Evolutionary conservation across 37 sponge, comb jelly and placozoan species (phyloP).

Genomic region (Chondrilla cf. caribensis): DNA sequence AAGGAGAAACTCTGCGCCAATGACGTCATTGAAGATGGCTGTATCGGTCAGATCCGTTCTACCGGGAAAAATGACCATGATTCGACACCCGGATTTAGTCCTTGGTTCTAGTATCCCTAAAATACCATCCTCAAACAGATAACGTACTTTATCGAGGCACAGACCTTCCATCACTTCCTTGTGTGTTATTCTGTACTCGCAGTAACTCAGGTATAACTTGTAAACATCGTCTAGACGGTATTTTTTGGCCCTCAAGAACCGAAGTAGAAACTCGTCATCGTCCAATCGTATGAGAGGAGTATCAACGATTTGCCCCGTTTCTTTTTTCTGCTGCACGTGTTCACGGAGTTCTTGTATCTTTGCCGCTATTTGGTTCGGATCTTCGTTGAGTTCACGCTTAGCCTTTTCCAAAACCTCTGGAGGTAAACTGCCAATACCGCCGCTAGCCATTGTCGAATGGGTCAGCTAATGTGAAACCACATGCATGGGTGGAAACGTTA

Average conservation of each 20-base stretch:
- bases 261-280: conserved; percentile 30
- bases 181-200: conserved; percentile 5
- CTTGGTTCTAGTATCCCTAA: neutral
- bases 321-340: neutral
- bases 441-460: too few species aligned
- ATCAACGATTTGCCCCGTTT: too few species aligned
- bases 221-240: conserved; percentile 10
- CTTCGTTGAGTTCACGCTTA: conserved; percentile 3
- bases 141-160: conserved; percentile 6
- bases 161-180: conserved; percentile 27
- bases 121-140: neutral
- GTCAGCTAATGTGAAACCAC: too few species aligned
- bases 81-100: neutral
- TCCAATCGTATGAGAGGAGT: neutral
- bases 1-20: conserved; percentile 29
- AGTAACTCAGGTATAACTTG: conserved; percentile 18
- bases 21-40: neutral
- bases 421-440: neutral
- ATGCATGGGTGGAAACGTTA: too few species aligned
- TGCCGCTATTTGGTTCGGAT: neutral
- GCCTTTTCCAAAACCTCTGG: conserved; percentile 6
- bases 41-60: neutral
- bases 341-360: neutral
- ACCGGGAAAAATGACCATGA: neutral
- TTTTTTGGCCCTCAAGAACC: conserved; percentile 33